phyloP scores from a whole-genome alignment of 1,140 invertebrate genomes.

The Macrobrachium nipponense region DNA sequence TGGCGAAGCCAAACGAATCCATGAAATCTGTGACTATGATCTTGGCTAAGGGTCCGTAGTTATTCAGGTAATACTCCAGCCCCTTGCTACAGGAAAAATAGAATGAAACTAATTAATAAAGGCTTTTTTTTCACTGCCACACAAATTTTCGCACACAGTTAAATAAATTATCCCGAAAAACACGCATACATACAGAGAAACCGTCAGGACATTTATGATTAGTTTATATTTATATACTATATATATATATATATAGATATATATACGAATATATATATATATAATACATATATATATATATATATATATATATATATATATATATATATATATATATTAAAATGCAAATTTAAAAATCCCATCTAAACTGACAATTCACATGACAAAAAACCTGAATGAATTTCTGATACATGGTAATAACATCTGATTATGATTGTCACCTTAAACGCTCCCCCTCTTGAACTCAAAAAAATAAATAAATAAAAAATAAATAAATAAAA shows the following conservation, averaged over 20 bases:
- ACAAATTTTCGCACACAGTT: slow-evolving; percentile 1
- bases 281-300: slow-evolving; percentile 6
- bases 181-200: neutral
- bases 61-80: slow-evolving; percentile 24
- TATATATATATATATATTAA: neutral
- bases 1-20: slow-evolving; percentile 16
- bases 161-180: too few relatives aligned
- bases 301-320: slow-evolving; percentile 20
- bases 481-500: neutral
- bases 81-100: slow-evolving; percentile 7
- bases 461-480: neutral
- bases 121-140: neutral
- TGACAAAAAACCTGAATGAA: too few relatives aligned
- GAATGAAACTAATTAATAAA: neutral
- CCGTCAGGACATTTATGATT: neutral
- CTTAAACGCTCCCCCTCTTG: too few relatives aligned
- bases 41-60: slow-evolving; percentile 32
- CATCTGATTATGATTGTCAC: too few relatives aligned
- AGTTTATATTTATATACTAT: too few relatives aligned
- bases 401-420: too few relatives aligned
- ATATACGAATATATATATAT: slow-evolving; percentile 4
- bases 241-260: neutral
- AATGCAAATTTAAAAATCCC: neutral
- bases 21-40: slow-evolving; percentile 23
- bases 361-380: too few relatives aligned